A percentile compares a stretch with the other conserved stretches of the same genome.
phyloP scores from a whole-genome alignment of 2,113 vertebrate genomes.

The Callorhinus ursinus region DNA sequence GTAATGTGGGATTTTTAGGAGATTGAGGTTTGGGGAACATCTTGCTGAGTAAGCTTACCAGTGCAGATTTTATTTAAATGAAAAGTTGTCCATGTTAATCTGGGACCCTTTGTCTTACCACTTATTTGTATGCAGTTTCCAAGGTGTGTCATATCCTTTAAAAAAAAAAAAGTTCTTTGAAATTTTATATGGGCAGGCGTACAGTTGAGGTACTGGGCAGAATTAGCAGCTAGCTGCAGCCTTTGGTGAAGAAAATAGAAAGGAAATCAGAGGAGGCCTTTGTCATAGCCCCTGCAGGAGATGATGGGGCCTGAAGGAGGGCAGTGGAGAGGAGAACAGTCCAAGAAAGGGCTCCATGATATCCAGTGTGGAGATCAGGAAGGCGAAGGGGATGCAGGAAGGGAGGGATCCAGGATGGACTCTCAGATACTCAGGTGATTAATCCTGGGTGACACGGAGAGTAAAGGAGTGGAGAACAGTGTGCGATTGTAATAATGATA shows the following conservation, averaged over 20 bases:
- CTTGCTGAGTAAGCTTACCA: not conserved
- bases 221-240: not conserved
- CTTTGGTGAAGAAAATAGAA: accelerated
- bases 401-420: not conserved
- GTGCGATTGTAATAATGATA: not conserved
- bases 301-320: not conserved
- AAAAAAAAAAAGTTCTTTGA: not conserved
- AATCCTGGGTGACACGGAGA: not conserved
- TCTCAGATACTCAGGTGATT: not conserved
- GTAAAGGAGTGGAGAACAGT: not conserved
- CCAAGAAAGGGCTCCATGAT: not conserved
- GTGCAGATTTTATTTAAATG: not conserved
- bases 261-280: not conserved
- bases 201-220: not conserved
- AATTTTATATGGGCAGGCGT: not conserved
- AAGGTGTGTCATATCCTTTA: not conserved
- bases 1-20: constrained; percentile 81
- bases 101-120: not conserved
- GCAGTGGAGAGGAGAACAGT: not conserved
- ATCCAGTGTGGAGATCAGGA: not conserved
- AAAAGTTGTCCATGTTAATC: not conserved
- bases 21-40: not conserved
- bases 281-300: not conserved
- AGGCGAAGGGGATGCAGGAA: not conserved
- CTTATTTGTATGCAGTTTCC: not conserved